Evolutionary conservation across 2,113 vertebrate species (phyloP).

Genomic region (Gobius niger): DNA sequence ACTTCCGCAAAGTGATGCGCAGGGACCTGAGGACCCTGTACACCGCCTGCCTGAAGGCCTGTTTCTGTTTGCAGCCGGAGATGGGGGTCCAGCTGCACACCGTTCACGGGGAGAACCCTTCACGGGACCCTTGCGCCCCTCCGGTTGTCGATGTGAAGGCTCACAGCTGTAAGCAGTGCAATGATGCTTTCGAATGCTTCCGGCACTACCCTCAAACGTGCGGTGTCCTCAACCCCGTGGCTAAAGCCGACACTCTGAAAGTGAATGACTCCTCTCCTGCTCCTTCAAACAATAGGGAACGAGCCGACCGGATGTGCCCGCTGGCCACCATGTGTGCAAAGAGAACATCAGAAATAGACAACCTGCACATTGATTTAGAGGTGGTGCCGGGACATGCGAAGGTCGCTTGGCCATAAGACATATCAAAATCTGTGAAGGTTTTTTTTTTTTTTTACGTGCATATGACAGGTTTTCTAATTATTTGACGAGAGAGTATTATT

Average conservation of each 20-base stretch:
- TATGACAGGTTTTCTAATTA: neutral
- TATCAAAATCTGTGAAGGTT: neutral
- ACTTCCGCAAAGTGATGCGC: conserved; percentile 62
- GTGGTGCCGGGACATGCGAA: conserved; percentile 54
- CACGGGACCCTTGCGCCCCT: conserved; percentile 24
- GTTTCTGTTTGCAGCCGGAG: conserved; percentile 44
- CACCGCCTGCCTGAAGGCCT: conserved; percentile 49
- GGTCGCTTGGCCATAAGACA: conserved; percentile 62
- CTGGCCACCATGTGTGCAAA: conserved; percentile 43
- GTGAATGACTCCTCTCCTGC: conserved; percentile 1
- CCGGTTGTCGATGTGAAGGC: conserved; percentile 2
- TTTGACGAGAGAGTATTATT: too few species aligned
- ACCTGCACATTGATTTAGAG: conserved; percentile 68
- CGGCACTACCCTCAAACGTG: conserved; percentile 46
- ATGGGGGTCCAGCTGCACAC: conserved; percentile 33
- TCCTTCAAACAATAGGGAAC: conserved; percentile 18
- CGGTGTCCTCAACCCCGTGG: conserved; percentile 5
- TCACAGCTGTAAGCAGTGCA: conserved; percentile 41
- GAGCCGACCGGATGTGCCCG: conserved; percentile 42
- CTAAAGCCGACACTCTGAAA: conserved; percentile 8
- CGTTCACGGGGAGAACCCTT: conserved; percentile 26
- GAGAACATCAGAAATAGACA: conserved; percentile 50
- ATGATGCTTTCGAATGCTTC: conserved; percentile 54
- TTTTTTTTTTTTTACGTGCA: neutral
- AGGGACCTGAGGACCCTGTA: conserved; percentile 59